A percentile compares a stretch with the other conserved stretches of the same genome.
phyloP scores from a whole-genome alignment of 2,113 vertebrate genomes.

The Acrocephalus kingi region DNA sequence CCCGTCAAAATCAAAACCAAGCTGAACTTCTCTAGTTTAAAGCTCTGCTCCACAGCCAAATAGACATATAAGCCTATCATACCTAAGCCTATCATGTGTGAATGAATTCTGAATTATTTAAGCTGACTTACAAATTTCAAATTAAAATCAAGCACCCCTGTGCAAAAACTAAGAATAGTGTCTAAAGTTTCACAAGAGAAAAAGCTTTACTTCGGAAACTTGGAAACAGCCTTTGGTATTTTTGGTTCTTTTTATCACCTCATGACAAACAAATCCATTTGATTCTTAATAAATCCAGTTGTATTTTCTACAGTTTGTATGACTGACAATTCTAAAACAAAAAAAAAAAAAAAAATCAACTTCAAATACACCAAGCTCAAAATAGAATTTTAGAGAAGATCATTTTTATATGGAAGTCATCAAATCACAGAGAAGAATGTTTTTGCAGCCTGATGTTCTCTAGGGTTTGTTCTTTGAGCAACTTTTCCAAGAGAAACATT shows the following conservation, averaged over 20 bases:
- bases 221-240: not conserved
- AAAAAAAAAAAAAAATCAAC: not conserved
- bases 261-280: not conserved
- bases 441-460: conserved; percentile 29
- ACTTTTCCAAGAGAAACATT: conserved; percentile 47
- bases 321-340: not conserved
- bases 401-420: conserved; percentile 45
- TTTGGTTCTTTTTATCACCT: not conserved
- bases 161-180: not conserved
- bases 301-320: not conserved
- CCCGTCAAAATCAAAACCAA: conserved; percentile 26
- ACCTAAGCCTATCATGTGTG: not conserved
- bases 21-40: conserved; percentile 5
- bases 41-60: not conserved
- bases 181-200: not conserved
- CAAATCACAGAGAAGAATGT: conserved; percentile 27
- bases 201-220: not conserved
- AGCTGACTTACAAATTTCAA: not conserved
- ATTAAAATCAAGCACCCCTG: not conserved
- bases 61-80: not conserved
- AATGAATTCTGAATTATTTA: not conserved
- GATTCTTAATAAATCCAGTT: not conserved
- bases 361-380: not conserved
- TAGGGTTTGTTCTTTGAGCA: not conserved
- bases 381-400: conserved; percentile 21